Evolutionary conservation across 2,797 vertebrate species (phyloP), one percentile per base, ranked within the genome.

Genomic region (Babyrousa celebensis): DNA sequence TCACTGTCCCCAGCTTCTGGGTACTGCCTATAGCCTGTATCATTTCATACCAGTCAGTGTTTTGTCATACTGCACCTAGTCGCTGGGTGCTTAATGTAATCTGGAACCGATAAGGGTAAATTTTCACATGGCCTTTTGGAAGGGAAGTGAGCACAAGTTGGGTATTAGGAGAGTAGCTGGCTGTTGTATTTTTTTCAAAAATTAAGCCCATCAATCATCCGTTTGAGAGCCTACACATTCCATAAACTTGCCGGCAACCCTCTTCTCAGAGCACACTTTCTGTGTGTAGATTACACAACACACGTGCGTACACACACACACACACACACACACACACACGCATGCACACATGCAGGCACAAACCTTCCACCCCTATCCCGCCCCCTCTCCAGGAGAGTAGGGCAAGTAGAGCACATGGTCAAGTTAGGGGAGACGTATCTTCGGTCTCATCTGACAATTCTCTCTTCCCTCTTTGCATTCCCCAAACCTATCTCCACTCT

Each of bases 401-500:
- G 23, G 43, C n/a, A 65, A 48, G 75, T 21, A 68, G 52, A 77
- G 17, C 86, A 43, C 43, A 63, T 27, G 78, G 48, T 82, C 58
- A 74, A 20, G 72, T 52, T 18, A 62, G 85, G 17, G 65, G 48
- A 62, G 62, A 16, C 52, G 72, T 84, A 67, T 71, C 93, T 80
- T 40, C 58, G 40, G n/a, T 79, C 27, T 72, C 21, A 15, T 63
- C 40, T 74, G 18, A 54, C 18, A 27, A 25, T 32, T 79, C 63
- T 74, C 58, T 78, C 60, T 63, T 75, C 65, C 18, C 63, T 16
- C 79, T 83, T 85, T 89, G 84, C 80, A 94, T 94, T 96, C 85
- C 60, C 68, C 20, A 78, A 67, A 52, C 43, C 68, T 95, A 86
- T 97, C 94, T 85, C 48, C 52, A 79, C 67, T 83, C 84, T 70